Conservation (phyloP, 2,113 vertebrate genomes). For the Delphinapterus leucas region DNA sequence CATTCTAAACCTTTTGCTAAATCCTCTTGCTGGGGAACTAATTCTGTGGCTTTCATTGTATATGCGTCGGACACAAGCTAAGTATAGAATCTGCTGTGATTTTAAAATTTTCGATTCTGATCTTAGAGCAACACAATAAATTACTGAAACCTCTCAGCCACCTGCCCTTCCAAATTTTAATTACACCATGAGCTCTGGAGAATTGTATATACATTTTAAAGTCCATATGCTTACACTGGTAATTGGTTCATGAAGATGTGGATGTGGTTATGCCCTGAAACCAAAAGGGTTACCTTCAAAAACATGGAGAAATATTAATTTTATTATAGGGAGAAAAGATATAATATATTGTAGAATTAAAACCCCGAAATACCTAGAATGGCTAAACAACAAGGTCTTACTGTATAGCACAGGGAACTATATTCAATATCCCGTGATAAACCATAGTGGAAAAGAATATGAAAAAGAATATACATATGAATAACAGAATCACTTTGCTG, state of each 20-base stretch:
- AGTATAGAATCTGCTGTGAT: not conserved
- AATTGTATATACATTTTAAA: not conserved
- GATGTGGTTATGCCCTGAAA: not conserved
- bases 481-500: not conserved
- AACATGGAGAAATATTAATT: not conserved
- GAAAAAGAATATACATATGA: too few species aligned
- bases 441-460: not conserved
- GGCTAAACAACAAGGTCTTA: not conserved
- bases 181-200: not conserved
- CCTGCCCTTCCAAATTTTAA: not conserved
- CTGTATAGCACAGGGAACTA: not conserved
- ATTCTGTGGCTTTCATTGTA: not conserved
- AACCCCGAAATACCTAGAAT: not conserved
- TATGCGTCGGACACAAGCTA: not conserved
- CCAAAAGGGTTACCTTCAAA: not conserved
- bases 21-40: not conserved
- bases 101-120: constrained; percentile 33
- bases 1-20: not conserved
- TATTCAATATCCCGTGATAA: not conserved
- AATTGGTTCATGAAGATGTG: not conserved
- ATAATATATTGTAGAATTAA: not conserved
- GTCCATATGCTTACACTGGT: not conserved
- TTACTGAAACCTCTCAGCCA: not conserved
- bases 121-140: not conserved
- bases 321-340: not conserved